phyloP scores from a whole-genome alignment of 2,113 vertebrate species.

The Alaudala cheleensis region DNA sequence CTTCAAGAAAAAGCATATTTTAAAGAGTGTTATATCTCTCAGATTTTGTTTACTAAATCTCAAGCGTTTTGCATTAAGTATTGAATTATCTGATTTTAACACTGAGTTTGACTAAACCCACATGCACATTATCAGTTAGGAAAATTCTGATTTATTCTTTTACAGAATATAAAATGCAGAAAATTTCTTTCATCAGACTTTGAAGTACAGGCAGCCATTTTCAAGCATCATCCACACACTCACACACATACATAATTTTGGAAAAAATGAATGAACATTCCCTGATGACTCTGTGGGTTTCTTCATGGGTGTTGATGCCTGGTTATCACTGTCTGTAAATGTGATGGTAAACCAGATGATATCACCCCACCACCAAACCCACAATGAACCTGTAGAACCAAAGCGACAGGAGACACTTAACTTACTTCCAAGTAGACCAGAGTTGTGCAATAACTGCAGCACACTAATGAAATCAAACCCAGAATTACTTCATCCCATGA shows the following conservation, averaged over 20 bases:
- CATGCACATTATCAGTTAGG: neutral
- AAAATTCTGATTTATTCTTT: neutral
- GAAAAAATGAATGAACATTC: conserved; percentile 14
- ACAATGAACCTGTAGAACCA: conserved; percentile 11
- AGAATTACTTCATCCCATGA: conserved; percentile 47
- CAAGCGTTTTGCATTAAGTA: neutral
- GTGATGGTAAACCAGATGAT: conserved; percentile 17
- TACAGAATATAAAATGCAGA: neutral
- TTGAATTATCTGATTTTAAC: neutral
- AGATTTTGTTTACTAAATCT: neutral
- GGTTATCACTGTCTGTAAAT: conserved; percentile 35
- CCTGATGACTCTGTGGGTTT: conserved; percentile 24
- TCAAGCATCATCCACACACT: neutral
- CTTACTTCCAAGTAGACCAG: conserved; percentile 18
- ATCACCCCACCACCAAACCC: conserved; percentile 46
- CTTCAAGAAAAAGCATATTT: neutral
- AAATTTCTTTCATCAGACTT: neutral
- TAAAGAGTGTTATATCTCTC: neutral
- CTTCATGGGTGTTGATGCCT: conserved; percentile 9
- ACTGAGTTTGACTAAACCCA: neutral
- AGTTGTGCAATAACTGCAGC: conserved; percentile 37
- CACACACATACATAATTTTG: neutral
- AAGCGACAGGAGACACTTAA: neutral
- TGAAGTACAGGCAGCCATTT: neutral
- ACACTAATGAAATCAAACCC: conserved; percentile 18